phyloP scores from a whole-genome alignment of 2,888 invertebrate genomes.

The Dinocampus coccinellae region DNA sequence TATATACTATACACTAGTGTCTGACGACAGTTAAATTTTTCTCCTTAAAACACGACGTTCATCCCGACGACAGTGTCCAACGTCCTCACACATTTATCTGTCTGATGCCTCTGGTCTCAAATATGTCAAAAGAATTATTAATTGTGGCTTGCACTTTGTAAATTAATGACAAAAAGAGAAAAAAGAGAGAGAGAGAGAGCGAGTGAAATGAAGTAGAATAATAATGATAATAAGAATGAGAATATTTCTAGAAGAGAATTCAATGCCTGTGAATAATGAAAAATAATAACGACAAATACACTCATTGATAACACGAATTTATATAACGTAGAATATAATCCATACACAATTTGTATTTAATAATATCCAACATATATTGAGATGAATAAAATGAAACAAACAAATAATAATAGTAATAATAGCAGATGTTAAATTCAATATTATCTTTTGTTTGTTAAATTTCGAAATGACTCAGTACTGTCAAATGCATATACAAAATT shows the following conservation, averaged over 20 bases:
- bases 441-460: background rate
- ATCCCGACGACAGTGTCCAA: background rate
- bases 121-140: slow-evolving; percentile 30
- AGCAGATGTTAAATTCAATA: too few relatives aligned
- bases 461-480: background rate
- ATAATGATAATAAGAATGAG: too few relatives aligned
- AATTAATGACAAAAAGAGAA: too few relatives aligned
- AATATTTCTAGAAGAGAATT: slow-evolving; percentile 16
- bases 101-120: background rate
- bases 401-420: too few relatives aligned
- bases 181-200: slow-evolving; percentile 10
- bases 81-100: background rate
- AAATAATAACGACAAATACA: background rate
- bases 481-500: background rate
- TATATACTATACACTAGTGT: too few relatives aligned
- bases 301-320: too few relatives aligned
- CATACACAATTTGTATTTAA: too few relatives aligned
- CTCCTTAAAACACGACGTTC: slow-evolving; percentile 1
- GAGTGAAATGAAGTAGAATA: too few relatives aligned
- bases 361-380: too few relatives aligned
- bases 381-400: background rate
- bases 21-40: slow-evolving; percentile 29
- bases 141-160: slow-evolving; percentile 26
- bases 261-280: background rate
- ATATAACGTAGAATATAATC: too few relatives aligned